These are phyloP conservation scores for Ochropleura plecta DNA, from an alignment of 2,888 invertebrate genomes.

Conservation along the genomic window DNA sequence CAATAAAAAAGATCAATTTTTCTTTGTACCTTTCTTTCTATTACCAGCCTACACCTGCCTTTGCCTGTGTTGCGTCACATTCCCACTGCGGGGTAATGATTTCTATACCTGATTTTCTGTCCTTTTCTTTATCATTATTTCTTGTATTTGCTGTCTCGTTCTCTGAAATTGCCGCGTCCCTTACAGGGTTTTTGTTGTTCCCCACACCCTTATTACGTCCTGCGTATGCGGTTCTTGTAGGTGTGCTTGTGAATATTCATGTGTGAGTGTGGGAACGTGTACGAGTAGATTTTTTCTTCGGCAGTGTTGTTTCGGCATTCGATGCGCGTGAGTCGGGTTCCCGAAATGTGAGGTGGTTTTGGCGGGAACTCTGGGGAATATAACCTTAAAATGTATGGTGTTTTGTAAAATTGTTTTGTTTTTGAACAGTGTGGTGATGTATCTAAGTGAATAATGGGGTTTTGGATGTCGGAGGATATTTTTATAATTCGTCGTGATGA, in stretches of 20 bases:
- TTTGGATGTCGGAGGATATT: constrained; percentile 68
- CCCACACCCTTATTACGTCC: constrained; percentile 85
- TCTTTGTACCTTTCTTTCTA: constrained; percentile 83
- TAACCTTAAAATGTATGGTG: constrained; percentile 49
- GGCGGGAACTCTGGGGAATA: constrained; percentile 79
- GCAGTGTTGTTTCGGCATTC: constrained; percentile 78
- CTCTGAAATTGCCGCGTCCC: constrained; percentile 75
- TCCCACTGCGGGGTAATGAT: constrained; percentile 84
- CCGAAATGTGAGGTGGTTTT: constrained; percentile 79
- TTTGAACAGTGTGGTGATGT: constrained; percentile 61
- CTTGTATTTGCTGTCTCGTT: constrained; percentile 75
- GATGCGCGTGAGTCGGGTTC: constrained; percentile 74
- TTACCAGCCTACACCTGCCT: constrained; percentile 86
- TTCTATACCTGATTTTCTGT: constrained; percentile 81
- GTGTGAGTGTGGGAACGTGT: constrained; percentile 77
- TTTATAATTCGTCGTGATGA: constrained; percentile 84
- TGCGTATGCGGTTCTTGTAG: constrained; percentile 80
- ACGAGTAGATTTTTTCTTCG: constrained; percentile 74
- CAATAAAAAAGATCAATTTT: constrained; percentile 79
- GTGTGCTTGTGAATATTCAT: constrained; percentile 75
- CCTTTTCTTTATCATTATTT: constrained; percentile 74
- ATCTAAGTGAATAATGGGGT: constrained; percentile 79
- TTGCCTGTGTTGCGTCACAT: constrained; percentile 84
- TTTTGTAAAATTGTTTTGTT: constrained; percentile 56
- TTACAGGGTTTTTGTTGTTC: constrained; percentile 82